Evolutionary conservation across 2,888 invertebrate genomes (phyloP), one percentile per base, ranked within the genome.

Genomic region (Phorcus lineatus): DNA sequence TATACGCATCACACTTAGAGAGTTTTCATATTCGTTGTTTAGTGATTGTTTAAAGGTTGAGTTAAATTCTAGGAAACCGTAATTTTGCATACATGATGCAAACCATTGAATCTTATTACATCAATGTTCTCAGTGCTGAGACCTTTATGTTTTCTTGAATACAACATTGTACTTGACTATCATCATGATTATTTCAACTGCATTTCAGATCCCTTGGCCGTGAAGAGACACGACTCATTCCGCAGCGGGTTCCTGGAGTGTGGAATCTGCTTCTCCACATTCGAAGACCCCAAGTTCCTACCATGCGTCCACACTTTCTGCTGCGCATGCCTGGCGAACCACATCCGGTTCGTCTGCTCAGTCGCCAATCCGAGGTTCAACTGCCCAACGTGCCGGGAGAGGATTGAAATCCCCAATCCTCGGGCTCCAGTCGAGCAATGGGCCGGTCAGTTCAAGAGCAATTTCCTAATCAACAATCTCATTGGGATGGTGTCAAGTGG

Each of bases 261-360:
- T 76, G 53, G 53, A 2, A 55, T 76, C 36, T 76, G 76, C 57
- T 76, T 28, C 54, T 53, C 17, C 17, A 24, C 22, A 16, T 76
- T 76, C 36, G 54, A 76, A 11, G 54, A 76, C 11, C 76, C 76
- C 17, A 76, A 76, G 36, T 31, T 54, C 13, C 76, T 76, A 2
- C 76, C 76, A 52, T 76, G 76, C 28, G 54, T 76, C 31, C 76
- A 76, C 19, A 76, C 76, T 1, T 76, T 76, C 31, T 76, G 76
- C 17, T 6, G 28, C 17, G n/a, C 13, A 31, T 76, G 76, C 17
- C 55, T 76, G 55, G 19, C 54, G 31, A 31, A 24, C 16, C 54
- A 76, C n/a, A 76, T 76, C 28, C n/a, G 22, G n/a, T 2, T 36
- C 36, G 36, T 36, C 36, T 36, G 36, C 36, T 36, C 36, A 4